phyloP scores from a whole-genome alignment of 1,140 invertebrate species.

The Drosophila parvula region DNA sequence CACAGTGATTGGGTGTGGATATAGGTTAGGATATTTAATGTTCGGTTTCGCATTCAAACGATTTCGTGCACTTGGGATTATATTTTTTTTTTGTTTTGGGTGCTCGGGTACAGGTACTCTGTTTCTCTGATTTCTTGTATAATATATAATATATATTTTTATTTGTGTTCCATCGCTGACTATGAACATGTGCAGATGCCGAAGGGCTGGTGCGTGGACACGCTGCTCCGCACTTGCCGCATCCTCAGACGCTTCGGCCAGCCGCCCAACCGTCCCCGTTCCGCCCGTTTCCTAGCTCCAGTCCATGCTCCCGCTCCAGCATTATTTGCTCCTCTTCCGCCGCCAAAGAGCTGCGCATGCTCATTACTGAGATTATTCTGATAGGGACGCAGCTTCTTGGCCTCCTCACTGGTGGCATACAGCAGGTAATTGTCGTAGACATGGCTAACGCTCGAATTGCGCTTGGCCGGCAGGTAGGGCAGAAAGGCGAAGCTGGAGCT shows the following conservation, averaged over 20 bases:
- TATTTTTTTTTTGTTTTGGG: conserved; percentile 31
- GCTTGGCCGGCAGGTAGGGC: conserved; percentile 76
- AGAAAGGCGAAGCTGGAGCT: conserved; percentile 80
- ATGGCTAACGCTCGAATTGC: conserved; percentile 80
- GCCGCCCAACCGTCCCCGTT: conserved; percentile 42
- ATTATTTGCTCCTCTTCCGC: conserved; percentile 11
- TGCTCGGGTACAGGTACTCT: conserved; percentile 40
- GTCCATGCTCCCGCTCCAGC: conserved; percentile 4
- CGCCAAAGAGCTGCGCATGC: conserved; percentile 71
- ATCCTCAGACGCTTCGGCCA: conserved; percentile 63
- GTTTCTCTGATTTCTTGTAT: conserved; percentile 30
- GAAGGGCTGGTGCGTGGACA: conserved; percentile 79
- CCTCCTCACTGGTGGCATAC: conserved; percentile 55
- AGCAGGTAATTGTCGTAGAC: conserved; percentile 80
- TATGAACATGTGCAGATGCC: conserved; percentile 84
- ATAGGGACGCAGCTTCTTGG: conserved; percentile 60
- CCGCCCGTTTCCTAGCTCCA: neutral
- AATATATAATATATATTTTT: neutral
- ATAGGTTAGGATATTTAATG: conserved; percentile 24
- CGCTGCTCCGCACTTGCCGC: conserved; percentile 77
- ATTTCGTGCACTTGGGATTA: conserved; percentile 37
- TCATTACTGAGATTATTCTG: conserved; percentile 75
- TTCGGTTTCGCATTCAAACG: conserved; percentile 26
- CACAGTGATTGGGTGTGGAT: conserved; percentile 40
- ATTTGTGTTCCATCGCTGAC: conserved; percentile 65